Evolutionary conservation across 2,888 invertebrate genomes (phyloP).

Genomic region (Venusia cambrica): DNA sequence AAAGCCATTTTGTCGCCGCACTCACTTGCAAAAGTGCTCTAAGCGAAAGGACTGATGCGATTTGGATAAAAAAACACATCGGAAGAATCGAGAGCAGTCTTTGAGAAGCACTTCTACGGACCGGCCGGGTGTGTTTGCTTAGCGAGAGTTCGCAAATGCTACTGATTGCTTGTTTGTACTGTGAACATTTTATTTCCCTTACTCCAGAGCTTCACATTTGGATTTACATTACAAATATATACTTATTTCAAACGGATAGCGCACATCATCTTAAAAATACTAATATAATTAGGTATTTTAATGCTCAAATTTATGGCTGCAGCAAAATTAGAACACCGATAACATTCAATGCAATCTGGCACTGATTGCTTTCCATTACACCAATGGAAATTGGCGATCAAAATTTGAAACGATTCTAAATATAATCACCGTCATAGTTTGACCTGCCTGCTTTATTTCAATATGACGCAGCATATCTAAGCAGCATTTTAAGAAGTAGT

Average conservation of each 20-base stretch:
- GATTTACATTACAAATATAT: conserved; percentile 44
- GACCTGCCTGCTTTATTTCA: conserved; percentile 9
- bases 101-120: conserved; percentile 58
- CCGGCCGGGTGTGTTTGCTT: conserved; percentile 55
- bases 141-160: conserved; percentile 68
- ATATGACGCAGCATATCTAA: conserved; percentile 11
- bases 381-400: conserved; percentile 15
- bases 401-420: conserved; percentile 18
- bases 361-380: conserved; percentile 24
- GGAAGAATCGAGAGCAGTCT: conserved; percentile 54
- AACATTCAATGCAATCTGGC: conserved; percentile 18
- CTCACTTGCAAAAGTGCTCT: conserved; percentile 37
- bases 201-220: conserved; percentile 39
- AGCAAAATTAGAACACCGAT: conserved; percentile 18
- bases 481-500: conserved; percentile 8
- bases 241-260: conserved; percentile 23
- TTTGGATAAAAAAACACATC: conserved; percentile 53
- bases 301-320: conserved; percentile 10
- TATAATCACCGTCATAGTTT: conserved; percentile 13
- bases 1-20: conserved; percentile 28
- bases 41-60: conserved; percentile 40
- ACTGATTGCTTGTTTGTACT: conserved; percentile 75
- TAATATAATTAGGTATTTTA: conserved; percentile 6
- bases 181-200: conserved; percentile 64
- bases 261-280: conserved; percentile 11